phyloP scores from a whole-genome alignment of 2,113 vertebrate species.

The Cercopithecus mona region DNA sequence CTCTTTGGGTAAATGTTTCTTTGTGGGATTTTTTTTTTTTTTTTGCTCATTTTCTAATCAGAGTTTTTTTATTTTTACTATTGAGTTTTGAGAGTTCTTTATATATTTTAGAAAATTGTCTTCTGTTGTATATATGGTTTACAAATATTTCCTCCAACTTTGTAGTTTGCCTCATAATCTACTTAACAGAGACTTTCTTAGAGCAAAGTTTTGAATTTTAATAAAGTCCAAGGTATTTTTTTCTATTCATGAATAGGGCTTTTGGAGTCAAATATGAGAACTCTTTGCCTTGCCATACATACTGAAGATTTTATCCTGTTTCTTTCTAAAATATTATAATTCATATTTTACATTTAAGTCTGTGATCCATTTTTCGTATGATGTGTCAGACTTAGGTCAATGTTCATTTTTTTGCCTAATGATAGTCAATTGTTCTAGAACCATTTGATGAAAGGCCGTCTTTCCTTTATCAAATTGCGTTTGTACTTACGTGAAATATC shows the following conservation, averaged over 20 bases:
- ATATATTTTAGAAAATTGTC: not conserved
- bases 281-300: not conserved
- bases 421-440: not conserved
- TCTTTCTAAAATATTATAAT: not conserved
- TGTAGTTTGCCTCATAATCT: not conserved
- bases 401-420: not conserved
- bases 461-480: not conserved
- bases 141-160: not conserved
- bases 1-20: not conserved
- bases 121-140: not conserved
- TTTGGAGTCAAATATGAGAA: not conserved
- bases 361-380: not conserved
- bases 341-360: not conserved
- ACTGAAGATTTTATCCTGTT: not conserved
- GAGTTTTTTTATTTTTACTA: not conserved
- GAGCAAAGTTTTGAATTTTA: not conserved
- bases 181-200: not conserved
- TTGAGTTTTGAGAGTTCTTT: not conserved
- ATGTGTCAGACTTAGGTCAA: not conserved
- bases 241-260: not conserved
- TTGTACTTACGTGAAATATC: not conserved
- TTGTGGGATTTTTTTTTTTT: not conserved
- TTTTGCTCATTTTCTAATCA: not conserved
- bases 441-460: not conserved
- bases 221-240: not conserved